A percentile compares a stretch with the other conserved stretches of the same genome.
Conservation (phyloP, 2,113 vertebrate genomes). For the Emberiza fucata region DNA sequence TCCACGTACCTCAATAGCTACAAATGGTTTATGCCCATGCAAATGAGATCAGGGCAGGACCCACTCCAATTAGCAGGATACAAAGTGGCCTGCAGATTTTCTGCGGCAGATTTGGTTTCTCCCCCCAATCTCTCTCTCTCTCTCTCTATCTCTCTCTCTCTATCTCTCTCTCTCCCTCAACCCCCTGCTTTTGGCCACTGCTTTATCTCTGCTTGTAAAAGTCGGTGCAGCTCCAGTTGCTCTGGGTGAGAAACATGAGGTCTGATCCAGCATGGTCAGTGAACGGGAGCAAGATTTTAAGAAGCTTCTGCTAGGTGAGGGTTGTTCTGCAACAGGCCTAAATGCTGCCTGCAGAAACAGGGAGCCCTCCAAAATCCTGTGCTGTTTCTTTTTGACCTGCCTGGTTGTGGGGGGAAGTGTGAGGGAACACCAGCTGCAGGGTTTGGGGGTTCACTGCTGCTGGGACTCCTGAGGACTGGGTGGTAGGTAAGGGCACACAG, state of each 20-base stretch:
- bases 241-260: background rate
- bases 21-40: background rate
- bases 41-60: background rate
- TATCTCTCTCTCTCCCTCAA: background rate
- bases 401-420: background rate
- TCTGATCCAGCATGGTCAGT: background rate
- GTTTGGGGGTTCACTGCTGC: background rate
- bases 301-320: background rate
- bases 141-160: too few relatives aligned
- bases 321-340: background rate
- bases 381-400: background rate
- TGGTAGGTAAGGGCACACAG: accelerated
- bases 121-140: too few relatives aligned
- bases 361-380: background rate
- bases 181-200: background rate
- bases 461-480: background rate
- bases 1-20: background rate
- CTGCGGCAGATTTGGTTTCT: background rate
- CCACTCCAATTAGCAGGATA: background rate
- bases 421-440: background rate
- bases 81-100: background rate
- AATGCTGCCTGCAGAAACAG: background rate
- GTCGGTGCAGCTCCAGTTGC: background rate
- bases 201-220: background rate
- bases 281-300: background rate